Conservation (phyloP, 2,888 invertebrate genomes). For the Mantis religiosa region DNA sequence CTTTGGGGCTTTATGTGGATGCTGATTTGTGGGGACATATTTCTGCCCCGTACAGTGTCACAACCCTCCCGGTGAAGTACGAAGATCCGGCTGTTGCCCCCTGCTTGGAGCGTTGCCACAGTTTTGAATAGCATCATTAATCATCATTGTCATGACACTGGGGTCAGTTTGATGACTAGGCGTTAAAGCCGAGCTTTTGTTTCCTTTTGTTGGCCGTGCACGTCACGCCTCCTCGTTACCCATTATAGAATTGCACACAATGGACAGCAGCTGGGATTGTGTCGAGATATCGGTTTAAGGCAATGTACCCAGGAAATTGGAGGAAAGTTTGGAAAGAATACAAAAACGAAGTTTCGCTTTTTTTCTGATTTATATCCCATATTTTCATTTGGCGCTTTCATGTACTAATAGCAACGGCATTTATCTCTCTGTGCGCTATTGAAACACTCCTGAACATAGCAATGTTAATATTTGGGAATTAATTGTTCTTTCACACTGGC, state of each 20-base stretch:
- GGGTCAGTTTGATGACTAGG: not conserved
- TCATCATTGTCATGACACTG: not conserved
- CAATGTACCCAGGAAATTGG: too few species aligned
- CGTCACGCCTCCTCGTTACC: not conserved
- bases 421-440: too few species aligned
- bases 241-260: not conserved
- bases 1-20: not conserved
- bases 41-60: not conserved
- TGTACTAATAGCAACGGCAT: too few species aligned
- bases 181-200: not conserved
- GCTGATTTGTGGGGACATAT: not conserved
- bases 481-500: too few species aligned
- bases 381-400: too few species aligned
- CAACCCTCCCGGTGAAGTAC: not conserved
- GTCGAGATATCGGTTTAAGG: too few species aligned
- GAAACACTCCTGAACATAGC: too few species aligned
- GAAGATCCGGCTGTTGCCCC: not conserved
- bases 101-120: not conserved
- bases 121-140: not conserved
- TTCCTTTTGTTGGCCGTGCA: not conserved
- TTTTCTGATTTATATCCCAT: too few species aligned
- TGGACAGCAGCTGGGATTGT: too few species aligned
- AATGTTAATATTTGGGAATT: too few species aligned
- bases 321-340: too few species aligned
- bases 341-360: too few species aligned